Evolutionary conservation across 2,797 vertebrate genomes (phyloP).

Genomic region (Margarornis squamiger): DNA sequence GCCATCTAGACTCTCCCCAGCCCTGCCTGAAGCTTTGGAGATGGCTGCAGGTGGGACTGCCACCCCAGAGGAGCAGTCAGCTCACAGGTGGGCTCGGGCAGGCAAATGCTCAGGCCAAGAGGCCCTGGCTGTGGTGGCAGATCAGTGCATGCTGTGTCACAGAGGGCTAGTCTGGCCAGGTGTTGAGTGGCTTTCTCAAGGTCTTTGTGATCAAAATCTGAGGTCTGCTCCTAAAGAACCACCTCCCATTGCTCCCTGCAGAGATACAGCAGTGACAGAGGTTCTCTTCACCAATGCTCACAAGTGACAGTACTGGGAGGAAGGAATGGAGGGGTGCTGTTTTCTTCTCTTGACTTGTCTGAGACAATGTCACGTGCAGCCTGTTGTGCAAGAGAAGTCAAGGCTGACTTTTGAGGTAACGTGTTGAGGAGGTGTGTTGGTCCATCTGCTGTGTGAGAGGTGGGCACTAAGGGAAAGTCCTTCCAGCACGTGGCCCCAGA

Average conservation of each 20-base stretch:
- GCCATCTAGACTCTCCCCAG: neutral
- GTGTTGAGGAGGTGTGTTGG: neutral
- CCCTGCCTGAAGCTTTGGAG: neutral
- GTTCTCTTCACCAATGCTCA: accelerated
- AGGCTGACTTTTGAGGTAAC: neutral
- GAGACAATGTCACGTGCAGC: neutral
- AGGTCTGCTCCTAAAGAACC: neutral
- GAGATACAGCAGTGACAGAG: neutral
- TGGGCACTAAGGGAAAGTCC: neutral
- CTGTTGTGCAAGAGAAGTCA: neutral
- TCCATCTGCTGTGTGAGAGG: neutral
- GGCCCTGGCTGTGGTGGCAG: neutral
- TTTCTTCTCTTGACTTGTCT: neutral
- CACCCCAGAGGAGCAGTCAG: neutral
- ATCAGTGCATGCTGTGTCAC: neutral
- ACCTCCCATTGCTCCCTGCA: neutral
- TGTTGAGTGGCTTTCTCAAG: neutral
- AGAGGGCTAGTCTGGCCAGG: neutral
- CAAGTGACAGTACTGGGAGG: neutral
- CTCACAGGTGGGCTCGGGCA: neutral
- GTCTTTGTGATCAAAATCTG: neutral
- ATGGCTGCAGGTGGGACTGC: neutral
- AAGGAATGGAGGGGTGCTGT: neutral
- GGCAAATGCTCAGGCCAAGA: neutral
- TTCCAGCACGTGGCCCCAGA: neutral